A percentile compares a stretch with the other conserved stretches of the same genome.
Evolutionary conservation across 2,113 vertebrate species (phyloP).

Genomic region (Rafetus swinhoei): DNA sequence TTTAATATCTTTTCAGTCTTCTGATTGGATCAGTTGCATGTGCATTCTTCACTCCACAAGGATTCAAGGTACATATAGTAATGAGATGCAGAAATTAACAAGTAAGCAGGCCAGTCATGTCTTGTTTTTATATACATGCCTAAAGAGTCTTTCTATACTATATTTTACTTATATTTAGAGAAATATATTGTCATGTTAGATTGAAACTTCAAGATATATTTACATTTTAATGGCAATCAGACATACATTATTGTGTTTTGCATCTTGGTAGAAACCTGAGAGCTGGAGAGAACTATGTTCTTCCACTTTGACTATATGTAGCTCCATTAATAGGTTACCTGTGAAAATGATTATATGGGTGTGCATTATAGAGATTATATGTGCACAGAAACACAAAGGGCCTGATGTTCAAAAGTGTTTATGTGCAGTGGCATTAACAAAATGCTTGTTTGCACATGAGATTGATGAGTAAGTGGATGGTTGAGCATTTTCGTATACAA

Average conservation of each 20-base stretch:
- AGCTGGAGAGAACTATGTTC: neutral
- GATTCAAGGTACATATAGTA: constrained; percentile 79
- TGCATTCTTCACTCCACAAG: constrained; percentile 81
- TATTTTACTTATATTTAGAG: neutral
- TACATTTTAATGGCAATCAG: neutral
- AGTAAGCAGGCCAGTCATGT: accelerated
- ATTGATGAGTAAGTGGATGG: neutral
- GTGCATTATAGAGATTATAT: neutral
- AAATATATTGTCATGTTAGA: neutral
- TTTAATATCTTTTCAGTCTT: constrained; percentile 73
- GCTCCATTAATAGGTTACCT: neutral
- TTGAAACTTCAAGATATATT: neutral
- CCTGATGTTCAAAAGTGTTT: neutral
- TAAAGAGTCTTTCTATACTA: neutral
- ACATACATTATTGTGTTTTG: neutral
- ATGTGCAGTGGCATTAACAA: neutral
- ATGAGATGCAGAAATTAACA: neutral
- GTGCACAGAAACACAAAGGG: neutral
- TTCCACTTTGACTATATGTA: neutral
- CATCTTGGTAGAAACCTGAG: neutral
- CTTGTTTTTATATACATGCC: neutral
- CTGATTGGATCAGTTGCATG: constrained; percentile 84
- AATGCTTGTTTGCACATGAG: neutral
- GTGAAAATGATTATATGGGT: neutral
- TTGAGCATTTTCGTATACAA: neutral